Evolutionary conservation across 2,113 vertebrate species (phyloP).

Genomic region (Charina bottae): DNA sequence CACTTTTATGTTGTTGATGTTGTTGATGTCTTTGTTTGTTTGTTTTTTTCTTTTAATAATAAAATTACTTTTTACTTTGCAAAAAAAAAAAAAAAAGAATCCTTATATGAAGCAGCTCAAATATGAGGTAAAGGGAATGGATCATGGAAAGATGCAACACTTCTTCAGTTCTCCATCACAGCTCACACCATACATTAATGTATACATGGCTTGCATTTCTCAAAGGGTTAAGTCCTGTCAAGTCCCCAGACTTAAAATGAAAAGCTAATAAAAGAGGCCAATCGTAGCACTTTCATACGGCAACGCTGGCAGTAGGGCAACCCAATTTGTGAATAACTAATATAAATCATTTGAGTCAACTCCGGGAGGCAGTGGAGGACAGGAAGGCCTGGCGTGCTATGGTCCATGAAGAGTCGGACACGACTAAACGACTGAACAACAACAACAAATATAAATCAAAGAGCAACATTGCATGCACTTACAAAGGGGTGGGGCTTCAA

Average conservation of each 20-base stretch:
- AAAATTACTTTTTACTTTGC: too few relatives aligned
- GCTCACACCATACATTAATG: neutral
- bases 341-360: too few relatives aligned
- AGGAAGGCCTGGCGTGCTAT: too few relatives aligned
- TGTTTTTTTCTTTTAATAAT: too few relatives aligned
- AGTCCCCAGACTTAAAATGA: constrained; percentile 3
- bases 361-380: too few relatives aligned
- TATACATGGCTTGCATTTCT: neutral
- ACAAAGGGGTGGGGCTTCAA: too few relatives aligned
- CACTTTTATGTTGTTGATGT: too few relatives aligned
- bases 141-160: neutral
- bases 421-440: too few relatives aligned
- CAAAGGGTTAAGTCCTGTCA: neutral
- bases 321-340: too few relatives aligned
- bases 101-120: neutral
- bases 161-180: neutral
- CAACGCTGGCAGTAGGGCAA: constrained; percentile 10
- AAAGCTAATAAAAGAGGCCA: neutral
- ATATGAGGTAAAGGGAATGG: neutral
- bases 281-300: constrained; percentile 28
- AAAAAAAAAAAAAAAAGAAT: too few relatives aligned
- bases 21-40: too few relatives aligned
- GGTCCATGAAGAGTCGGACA: too few relatives aligned
- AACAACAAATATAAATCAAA: constrained; percentile 31
- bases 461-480: neutral